These are phyloP conservation scores for Spongilla lacustris DNA, from an alignment of 37 sponge, comb jelly and placozoan genomes.

Conservation along the genomic window DNA sequence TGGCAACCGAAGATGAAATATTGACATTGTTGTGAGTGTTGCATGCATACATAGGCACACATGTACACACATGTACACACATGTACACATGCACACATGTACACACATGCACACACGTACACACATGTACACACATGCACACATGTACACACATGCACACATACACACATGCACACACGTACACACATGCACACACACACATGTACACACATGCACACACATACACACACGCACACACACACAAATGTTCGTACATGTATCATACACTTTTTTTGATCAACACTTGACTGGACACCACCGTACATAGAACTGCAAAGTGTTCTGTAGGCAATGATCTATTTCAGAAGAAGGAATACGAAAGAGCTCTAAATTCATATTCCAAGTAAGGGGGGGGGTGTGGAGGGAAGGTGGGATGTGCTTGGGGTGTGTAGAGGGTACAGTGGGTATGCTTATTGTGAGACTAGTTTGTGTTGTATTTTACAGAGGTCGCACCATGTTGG, in stretches of 20 bases:
- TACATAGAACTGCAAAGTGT: conserved; percentile 45
- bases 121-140: background rate
- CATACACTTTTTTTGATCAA: conserved; percentile 56
- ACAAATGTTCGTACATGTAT: background rate
- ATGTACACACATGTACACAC: background rate
- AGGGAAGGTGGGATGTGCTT: background rate
- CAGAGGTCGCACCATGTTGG: conserved; percentile 40
- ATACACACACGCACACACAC: conserved; percentile 1
- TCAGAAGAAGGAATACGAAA: conserved; percentile 54
- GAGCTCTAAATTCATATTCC: conserved; percentile 57
- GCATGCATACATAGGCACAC: too few relatives aligned
- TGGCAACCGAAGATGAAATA: conserved; percentile 50
- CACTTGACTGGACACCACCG: background rate
- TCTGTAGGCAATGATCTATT: conserved; percentile 68
- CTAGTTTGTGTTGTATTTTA: background rate
- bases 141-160: conserved; percentile 4
- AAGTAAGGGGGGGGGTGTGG: conserved; percentile 18
- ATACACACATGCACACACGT: background rate
- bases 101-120: too few relatives aligned
- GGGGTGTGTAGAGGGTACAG: background rate
- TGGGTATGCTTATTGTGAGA: background rate
- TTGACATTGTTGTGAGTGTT: conserved; percentile 48
- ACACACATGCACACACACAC: background rate
- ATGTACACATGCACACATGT: too few relatives aligned
- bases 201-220: background rate